Base-by-base conservation (phyloP, 1,140 invertebrate species). In the Zaprionus vittiger region DNA sequence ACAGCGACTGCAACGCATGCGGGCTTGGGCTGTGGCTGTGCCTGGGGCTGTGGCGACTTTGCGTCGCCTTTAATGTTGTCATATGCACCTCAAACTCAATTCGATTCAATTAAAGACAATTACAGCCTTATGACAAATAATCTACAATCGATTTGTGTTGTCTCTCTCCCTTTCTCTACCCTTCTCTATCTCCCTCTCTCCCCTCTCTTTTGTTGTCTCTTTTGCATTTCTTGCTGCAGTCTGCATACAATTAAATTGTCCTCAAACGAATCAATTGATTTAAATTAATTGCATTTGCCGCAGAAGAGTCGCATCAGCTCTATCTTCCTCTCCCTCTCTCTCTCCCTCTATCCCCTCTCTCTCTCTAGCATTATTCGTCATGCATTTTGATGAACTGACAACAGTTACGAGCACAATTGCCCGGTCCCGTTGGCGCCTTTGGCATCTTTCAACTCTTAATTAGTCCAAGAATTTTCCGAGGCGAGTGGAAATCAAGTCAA, bases 21-120 rank as follows among this genome's bases (percentile, higher is more conserved):
- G 83, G 84, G 84, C 73, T 47, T 34, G 31, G 22, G 54, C 15
- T 41, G 38, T 41, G 28, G 9, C 28, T 15, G 38, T 41, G 31
- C 9, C 31, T 34, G 9, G 7, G 15, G 41, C 41, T 47, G 41
- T 52, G 47, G 56, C 80, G 85, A 68, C 81, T 77, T 26, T 65
- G 79, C 72, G 85, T 81, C 85, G 85, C 82, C 84, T 89, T 87
- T 89, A 85, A 90, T 90, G 83, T 85, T 85, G 83, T 85, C 79
- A 86, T 85, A 82, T 86, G 85, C 85, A 91, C 85, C 85, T 90
- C 86, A 90, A 90, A 90, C 85, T 91, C 85, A 92, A 92, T 92
- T 92, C 91, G 91, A 92, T 92, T 92, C 91, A 92, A 92, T 92
- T 92, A 92, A 91, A 92, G 91, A 80, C 91, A 92, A 92, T 92